phyloP scores from a whole-genome alignment of 2,888 invertebrate genomes.

The Sepiola atlantica region DNA sequence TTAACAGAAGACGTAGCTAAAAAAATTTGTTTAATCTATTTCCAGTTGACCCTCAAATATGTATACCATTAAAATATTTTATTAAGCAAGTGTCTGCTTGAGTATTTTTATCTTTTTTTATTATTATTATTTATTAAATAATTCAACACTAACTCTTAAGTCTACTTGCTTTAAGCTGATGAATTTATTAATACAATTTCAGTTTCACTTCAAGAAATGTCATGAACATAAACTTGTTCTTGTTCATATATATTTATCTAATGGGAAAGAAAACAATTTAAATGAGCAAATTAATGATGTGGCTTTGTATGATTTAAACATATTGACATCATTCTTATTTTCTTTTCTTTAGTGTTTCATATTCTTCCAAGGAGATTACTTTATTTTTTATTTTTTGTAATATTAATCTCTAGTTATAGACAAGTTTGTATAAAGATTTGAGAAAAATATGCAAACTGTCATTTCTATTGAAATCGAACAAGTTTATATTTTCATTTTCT shows the following conservation, averaged over 20 bases:
- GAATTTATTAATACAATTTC: background rate
- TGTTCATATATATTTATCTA: background rate
- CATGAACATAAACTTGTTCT: background rate
- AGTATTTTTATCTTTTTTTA: background rate
- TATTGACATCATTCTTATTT: background rate
- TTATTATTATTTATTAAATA: background rate
- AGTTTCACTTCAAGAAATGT: background rate
- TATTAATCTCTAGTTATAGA: no score
- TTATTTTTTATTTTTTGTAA: no score
- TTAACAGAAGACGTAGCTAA: no score
- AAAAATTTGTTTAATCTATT: no score
- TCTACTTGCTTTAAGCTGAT: background rate
- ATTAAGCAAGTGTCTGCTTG: background rate
- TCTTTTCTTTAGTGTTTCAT: background rate
- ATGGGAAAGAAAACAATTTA: background rate
- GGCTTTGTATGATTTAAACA: background rate
- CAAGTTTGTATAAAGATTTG: background rate
- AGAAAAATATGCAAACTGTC: background rate
- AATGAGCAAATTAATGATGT: background rate
- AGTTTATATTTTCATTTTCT: background rate
- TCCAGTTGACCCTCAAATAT: background rate
- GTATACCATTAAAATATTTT: background rate
- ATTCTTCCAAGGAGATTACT: no score
- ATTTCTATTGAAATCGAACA: background rate
- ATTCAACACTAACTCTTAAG: background rate